Evolutionary conservation across 2,888 invertebrate species (phyloP).

Genomic region (Dioctria linearis): DNA sequence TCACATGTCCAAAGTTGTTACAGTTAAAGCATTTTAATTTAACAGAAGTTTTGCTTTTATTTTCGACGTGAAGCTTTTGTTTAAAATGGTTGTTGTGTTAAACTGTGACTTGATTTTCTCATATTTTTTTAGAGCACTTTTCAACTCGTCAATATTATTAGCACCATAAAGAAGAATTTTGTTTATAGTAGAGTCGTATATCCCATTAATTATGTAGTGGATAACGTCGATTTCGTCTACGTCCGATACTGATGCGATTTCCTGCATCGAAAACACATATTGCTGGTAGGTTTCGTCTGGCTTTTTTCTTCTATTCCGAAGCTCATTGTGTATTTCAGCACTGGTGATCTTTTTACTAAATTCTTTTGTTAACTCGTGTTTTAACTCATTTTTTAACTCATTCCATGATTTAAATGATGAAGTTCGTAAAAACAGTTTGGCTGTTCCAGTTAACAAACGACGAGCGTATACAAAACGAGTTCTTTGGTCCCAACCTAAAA

Average conservation of each 20-base stretch:
- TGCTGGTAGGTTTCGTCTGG: constrained; percentile 13
- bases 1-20: neutral
- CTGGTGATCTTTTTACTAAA: neutral
- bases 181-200: too few species aligned
- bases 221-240: too few species aligned
- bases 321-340: constrained; percentile 16
- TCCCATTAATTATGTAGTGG: too few species aligned
- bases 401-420: neutral
- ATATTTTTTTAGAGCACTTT: neutral
- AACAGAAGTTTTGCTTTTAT: neutral
- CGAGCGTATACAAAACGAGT: neutral
- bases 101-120: constrained; percentile 1
- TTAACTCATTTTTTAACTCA: neutral
- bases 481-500: neutral
- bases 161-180: too few species aligned
- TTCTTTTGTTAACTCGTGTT: neutral
- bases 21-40: constrained; percentile 15
- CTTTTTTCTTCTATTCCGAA: constrained; percentile 19
- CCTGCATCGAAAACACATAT: constrained; percentile 26
- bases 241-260: neutral
- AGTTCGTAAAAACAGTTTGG: constrained; percentile 12
- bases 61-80: too few species aligned
- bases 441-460: constrained; percentile 12
- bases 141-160: constrained; percentile 1
- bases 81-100: neutral